Conservation (phyloP, 1,140 invertebrate species). For the Glomeris maerens region DNA sequence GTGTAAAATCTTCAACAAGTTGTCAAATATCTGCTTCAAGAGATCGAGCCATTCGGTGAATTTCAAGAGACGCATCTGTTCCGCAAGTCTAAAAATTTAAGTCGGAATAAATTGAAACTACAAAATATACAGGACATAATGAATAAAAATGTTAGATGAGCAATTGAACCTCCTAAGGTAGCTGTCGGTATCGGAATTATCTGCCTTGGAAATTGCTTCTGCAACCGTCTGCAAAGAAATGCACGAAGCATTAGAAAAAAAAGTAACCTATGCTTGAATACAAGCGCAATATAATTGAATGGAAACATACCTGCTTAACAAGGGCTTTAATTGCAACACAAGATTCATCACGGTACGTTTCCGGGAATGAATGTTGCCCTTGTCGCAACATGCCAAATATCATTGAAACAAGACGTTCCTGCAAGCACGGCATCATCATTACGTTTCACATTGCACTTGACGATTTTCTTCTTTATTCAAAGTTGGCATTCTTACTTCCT, state of each 20-base stretch:
- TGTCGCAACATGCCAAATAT: constrained; percentile 74
- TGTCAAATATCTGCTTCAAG: constrained; percentile 54
- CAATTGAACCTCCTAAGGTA: constrained; percentile 21
- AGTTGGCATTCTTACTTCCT: constrained; percentile 28
- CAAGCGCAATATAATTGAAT: not conserved
- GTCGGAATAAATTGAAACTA: not conserved
- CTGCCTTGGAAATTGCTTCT: constrained; percentile 31
- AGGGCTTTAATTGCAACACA: constrained; percentile 73
- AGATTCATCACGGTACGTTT: constrained; percentile 75
- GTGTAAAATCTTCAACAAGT: constrained; percentile 45
- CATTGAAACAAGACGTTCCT: constrained; percentile 74
- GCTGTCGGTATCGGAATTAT: constrained; percentile 27
- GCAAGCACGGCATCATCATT: constrained; percentile 20
- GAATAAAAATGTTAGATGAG: not conserved
- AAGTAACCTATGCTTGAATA: not conserved
- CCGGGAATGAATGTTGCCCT: constrained; percentile 73
- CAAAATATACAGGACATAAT: not conserved
- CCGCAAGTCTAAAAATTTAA: constrained; percentile 35
- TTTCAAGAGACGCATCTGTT: constrained; percentile 46
- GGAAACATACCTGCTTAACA: constrained; percentile 55
- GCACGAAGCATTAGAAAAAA: constrained; percentile 6
- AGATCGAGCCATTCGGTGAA: constrained; percentile 64
- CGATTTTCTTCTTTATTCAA: constrained; percentile 6
- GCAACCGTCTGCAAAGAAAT: constrained; percentile 31
- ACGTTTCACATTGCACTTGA: not conserved